Conservation (phyloP, 2,888 invertebrate species). For the Mystacides longicornis region DNA sequence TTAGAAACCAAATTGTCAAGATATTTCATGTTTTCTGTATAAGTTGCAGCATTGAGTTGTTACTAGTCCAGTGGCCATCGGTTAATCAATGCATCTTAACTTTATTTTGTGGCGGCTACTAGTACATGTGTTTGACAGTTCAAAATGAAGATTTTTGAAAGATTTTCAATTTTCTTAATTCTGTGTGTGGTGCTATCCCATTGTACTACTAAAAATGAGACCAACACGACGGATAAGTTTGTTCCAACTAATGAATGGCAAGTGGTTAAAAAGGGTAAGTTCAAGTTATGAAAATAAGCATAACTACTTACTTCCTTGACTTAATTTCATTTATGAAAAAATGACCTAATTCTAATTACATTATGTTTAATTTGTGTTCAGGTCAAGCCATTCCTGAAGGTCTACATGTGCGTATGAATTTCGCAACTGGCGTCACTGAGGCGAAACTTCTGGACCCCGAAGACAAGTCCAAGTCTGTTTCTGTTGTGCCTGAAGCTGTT, state of each 20-base stretch:
- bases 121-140: slow-evolving; percentile 11
- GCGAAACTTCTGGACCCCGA: slow-evolving; percentile 58
- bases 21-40: background rate
- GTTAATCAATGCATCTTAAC: background rate
- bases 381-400: slow-evolving; percentile 67
- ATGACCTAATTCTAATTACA: too few relatives aligned
- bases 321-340: background rate
- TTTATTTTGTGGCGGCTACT: too few relatives aligned
- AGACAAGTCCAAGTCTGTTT: slow-evolving; percentile 29
- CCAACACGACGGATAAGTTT: slow-evolving; percentile 37
- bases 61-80: background rate
- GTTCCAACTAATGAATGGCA: slow-evolving; percentile 59
- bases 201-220: slow-evolving; percentile 16
- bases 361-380: slow-evolving; percentile 30
- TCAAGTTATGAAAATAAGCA: slow-evolving; percentile 6
- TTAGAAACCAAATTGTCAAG: background rate
- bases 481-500: slow-evolving; percentile 21
- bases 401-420: slow-evolving; percentile 65
- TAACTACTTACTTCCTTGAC: background rate
- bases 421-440: slow-evolving; percentile 66
- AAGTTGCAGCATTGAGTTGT: background rate
- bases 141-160: slow-evolving; percentile 20
- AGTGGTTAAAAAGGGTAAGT: slow-evolving; percentile 50
- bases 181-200: slow-evolving; percentile 18
- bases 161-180: slow-evolving; percentile 14